Evolutionary conservation across 2,797 vertebrate species (phyloP).

Genomic region (Oreortyx pictus): DNA sequence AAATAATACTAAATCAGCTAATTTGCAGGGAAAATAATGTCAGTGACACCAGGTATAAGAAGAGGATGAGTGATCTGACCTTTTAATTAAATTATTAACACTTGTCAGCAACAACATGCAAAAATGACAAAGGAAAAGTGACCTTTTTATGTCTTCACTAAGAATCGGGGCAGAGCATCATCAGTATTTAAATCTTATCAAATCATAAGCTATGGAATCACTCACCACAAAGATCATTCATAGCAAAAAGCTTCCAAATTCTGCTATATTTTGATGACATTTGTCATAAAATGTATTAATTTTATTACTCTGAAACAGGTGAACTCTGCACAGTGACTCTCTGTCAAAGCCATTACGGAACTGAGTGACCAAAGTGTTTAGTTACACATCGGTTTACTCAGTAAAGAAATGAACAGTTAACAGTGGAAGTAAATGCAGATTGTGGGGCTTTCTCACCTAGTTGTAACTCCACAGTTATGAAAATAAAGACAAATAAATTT

Average conservation of each 20-base stretch:
- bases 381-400: not conserved
- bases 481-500: not conserved
- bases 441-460: not conserved
- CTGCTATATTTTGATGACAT: constrained; percentile 3
- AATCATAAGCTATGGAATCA: not conserved
- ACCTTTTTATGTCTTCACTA: constrained; percentile 73
- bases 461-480: not conserved
- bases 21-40: constrained; percentile 74
- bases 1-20: constrained; percentile 62
- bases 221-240: constrained; percentile 8
- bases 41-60: constrained; percentile 46
- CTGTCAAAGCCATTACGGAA: constrained; percentile 22
- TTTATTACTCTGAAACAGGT: constrained; percentile 5
- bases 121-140: constrained; percentile 67
- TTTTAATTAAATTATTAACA: constrained; percentile 78
- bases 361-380: constrained; percentile 3
- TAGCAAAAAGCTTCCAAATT: not conserved
- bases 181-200: constrained; percentile 10
- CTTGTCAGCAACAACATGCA: constrained; percentile 54
- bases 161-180: constrained; percentile 26
- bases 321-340: not conserved
- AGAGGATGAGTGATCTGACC: constrained; percentile 69
- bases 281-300: constrained; percentile 22
- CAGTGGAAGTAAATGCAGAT: not conserved
- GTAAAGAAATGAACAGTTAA: not conserved